Conservation (phyloP, 2,888 invertebrate genomes). For the Celastrina argiolus region DNA sequence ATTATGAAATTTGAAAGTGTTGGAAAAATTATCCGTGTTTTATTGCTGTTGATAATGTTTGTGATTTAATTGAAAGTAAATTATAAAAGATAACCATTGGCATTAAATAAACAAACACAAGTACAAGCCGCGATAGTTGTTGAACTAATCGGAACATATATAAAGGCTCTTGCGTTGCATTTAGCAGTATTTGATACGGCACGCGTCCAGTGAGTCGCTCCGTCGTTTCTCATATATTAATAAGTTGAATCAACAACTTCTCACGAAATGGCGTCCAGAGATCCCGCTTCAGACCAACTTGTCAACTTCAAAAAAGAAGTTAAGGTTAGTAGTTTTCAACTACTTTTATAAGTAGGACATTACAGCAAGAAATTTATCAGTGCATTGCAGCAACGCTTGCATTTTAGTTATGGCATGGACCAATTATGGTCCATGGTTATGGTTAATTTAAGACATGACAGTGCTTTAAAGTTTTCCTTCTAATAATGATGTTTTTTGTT, state of each 20-base stretch:
- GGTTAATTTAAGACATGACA: not conserved
- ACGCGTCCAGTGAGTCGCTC: constrained; percentile 58
- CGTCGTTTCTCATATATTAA: constrained; percentile 30
- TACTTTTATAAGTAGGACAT: not conserved
- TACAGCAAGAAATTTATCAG: not conserved
- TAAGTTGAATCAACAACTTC: constrained; percentile 23
- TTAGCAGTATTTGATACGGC: constrained; percentile 52
- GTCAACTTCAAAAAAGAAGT: constrained; percentile 77
- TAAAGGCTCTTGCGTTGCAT: constrained; percentile 42
- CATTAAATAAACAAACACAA: not conserved
- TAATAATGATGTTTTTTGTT: not conserved
- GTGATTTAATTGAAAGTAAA: no score
- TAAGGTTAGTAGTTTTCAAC: constrained; percentile 67
- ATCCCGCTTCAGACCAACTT: constrained; percentile 81
- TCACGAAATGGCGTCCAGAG: constrained; percentile 69
- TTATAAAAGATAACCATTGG: not conserved
- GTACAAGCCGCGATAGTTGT: constrained; percentile 47
- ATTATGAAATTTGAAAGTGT: no score
- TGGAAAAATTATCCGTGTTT: no score
- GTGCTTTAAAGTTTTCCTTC: not conserved
- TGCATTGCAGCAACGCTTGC: not conserved
- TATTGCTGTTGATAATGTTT: no score
- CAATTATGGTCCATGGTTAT: no score
- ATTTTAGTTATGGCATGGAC: no score
- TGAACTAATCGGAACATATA: constrained; percentile 59